These are phyloP conservation scores for Metaphire vulgaris DNA, from an alignment of 1,140 invertebrate genomes.

Conservation along the genomic window DNA sequence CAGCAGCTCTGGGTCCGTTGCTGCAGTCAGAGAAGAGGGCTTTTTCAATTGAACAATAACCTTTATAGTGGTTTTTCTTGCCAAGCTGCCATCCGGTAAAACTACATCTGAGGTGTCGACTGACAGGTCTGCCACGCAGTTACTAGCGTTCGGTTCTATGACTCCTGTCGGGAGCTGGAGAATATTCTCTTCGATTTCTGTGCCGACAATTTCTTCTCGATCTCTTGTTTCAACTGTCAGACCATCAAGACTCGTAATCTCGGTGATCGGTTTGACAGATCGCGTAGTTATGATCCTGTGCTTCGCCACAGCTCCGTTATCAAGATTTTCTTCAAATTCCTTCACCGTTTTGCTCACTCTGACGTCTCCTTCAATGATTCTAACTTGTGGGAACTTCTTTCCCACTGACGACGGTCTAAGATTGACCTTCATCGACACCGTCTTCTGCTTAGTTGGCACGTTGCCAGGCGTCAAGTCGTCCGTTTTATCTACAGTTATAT, in stretches of 20 bases:
- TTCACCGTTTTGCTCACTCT: neutral
- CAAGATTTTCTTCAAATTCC: conserved; percentile 10
- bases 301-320: conserved; percentile 1
- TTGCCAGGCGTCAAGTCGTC: neutral
- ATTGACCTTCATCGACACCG: neutral
- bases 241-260: neutral
- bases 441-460: neutral
- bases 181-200: conserved; percentile 18
- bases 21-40: neutral
- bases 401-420: neutral
- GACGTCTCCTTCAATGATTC: conserved; percentile 16
- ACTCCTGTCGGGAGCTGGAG: neutral
- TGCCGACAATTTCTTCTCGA: neutral
- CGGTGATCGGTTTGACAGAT: conserved; percentile 9
- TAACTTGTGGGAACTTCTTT: neutral
- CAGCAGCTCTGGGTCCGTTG: neutral
- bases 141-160: neutral
- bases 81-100: neutral
- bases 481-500: neutral
- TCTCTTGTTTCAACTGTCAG: neutral
- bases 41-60: neutral
- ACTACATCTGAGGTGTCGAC: neutral
- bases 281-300: conserved; percentile 16
- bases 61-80: neutral
- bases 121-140: neutral